A percentile compares a stretch with the other conserved stretches of the same genome.
These are phyloP conservation scores for Lycaon pictus DNA, from an alignment of 2,113 vertebrate species.

Conservation along the genomic window DNA sequence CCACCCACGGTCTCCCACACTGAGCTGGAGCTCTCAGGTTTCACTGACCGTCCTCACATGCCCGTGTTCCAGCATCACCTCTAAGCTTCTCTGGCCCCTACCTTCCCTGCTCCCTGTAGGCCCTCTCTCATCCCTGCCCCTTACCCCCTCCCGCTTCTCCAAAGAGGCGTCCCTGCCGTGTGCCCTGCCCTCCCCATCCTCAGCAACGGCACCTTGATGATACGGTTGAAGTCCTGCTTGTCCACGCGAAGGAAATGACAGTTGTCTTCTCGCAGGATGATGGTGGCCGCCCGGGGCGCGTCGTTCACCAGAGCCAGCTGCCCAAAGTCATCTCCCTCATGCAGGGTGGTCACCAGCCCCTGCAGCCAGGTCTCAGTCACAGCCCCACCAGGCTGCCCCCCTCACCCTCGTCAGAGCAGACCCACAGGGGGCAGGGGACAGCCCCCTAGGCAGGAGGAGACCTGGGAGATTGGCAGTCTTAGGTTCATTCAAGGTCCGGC, in stretches of 20 bases:
- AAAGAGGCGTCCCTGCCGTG: background rate
- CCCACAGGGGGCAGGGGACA: background rate
- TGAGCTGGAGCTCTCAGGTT: background rate
- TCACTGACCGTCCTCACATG: background rate
- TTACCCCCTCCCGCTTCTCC: background rate
- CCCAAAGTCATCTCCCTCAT: constrained; percentile 97
- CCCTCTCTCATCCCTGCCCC: background rate
- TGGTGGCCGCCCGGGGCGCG: constrained; percentile 95
- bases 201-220: constrained; percentile 92
- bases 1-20: background rate
- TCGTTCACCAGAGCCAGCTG: constrained; percentile 97
- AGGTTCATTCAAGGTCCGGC: background rate
- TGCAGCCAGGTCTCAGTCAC: constrained; percentile 72
- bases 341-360: constrained; percentile 95
- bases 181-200: background rate
- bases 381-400: accelerated
- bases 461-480: background rate
- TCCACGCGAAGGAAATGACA: constrained; percentile 97
- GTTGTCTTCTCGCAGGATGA: constrained; percentile 95
- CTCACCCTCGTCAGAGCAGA: background rate
- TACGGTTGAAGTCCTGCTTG: constrained; percentile 97
- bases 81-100: background rate
- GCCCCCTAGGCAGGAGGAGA: background rate
- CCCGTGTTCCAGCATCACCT: background rate
- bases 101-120: background rate